Percentiles rank a stretch among this genome's conserved stretches.
Evolutionary conservation across 35 echinoderm and acorn worm genomes (phyloP).

Genomic region (Lytechinus pictus): DNA sequence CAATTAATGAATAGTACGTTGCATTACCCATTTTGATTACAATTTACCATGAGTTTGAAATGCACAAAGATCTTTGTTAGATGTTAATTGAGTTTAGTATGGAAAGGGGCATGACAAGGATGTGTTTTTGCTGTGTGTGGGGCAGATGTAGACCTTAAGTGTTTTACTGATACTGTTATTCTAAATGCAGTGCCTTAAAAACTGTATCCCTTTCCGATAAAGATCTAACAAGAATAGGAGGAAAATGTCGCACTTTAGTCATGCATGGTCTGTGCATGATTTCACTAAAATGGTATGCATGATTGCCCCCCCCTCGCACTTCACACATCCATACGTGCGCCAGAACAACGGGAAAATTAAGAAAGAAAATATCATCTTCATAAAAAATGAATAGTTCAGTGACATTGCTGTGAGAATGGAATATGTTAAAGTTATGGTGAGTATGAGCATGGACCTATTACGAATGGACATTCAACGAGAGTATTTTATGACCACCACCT

Average conservation of each 20-base stretch:
- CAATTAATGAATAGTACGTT: too few species aligned
- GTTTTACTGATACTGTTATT: background rate
- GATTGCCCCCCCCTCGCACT: background rate
- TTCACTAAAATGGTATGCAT: background rate
- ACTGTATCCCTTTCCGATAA: background rate
- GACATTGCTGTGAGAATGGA: background rate
- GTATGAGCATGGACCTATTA: too few species aligned
- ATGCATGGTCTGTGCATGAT: background rate
- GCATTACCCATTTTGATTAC: too few species aligned
- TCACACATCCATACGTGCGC: background rate
- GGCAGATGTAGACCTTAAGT: background rate
- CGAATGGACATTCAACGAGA: too few species aligned
- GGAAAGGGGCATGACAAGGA: background rate
- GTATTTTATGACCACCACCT: too few species aligned
- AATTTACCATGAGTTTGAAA: background rate
- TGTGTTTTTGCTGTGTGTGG: background rate
- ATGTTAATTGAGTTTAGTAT: background rate
- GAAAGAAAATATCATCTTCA: background rate
- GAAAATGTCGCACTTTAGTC: background rate
- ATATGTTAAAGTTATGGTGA: background rate
- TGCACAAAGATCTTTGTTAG: background rate
- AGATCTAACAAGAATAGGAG: background rate
- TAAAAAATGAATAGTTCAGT: background rate
- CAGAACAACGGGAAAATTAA: background rate
- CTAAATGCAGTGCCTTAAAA: background rate